Base-by-base conservation (phyloP, 2,888 invertebrate genomes). In the Idaea straminata region DNA sequence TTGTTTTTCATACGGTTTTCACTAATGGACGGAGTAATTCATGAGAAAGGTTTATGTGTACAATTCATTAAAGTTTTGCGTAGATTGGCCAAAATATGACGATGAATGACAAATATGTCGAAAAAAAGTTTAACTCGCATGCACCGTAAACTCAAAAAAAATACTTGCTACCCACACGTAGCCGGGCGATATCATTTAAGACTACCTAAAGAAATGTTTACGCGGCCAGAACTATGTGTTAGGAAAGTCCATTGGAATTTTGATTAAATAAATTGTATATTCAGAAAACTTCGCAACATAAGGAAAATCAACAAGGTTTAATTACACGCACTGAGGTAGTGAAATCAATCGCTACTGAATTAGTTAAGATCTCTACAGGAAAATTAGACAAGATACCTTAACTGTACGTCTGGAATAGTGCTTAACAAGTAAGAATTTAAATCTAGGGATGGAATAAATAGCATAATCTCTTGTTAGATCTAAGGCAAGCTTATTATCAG, bases 251-350 rank as follows among this genome's bases (percentile, higher is more conserved):
- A 47, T 47, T 47, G 47, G 47, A 6, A 47, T 47, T 5, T 47
- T 13, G 3, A 47, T 47, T 6, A 47, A 47, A 47, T 47, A 47
- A 47, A 47, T 13, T 47, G 47, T 5, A 13, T 47, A 3, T 47
- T 47, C 10, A 7, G 10, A 47, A 47, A 47, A 47, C 10, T 47
- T 13, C 69, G 70, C 72, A 68, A 72, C 67, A 67, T 68, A 65
- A 74, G 67, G 64, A 66, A 47, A 47, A 47, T 47, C 47, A 10
- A 47, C 4, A 47, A 47, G 47, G 47, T 13, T 47, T 25, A 25
- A 25, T 25, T 25, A 25, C 25, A 25, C 25, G 25, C 25, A 25
- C 25, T 25, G 25, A 47, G 47, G 47, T 47, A 13, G 47, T 47
- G 47, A 47, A 47, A 47, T 47, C 47, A 47, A 47, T 47, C 47